Conservation (phyloP, 2,797 vertebrate species). For the Tangara arthus region DNA sequence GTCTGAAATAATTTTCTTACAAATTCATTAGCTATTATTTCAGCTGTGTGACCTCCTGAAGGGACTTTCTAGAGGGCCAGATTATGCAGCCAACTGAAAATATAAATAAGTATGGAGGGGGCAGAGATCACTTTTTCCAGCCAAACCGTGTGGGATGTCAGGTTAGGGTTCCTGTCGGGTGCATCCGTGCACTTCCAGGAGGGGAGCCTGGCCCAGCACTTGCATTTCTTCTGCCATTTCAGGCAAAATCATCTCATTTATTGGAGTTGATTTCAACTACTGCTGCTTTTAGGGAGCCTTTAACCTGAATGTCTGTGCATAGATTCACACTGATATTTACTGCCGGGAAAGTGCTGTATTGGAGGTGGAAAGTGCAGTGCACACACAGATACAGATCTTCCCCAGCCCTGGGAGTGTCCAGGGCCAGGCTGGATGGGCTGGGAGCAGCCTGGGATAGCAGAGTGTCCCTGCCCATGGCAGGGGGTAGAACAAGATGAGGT, state of each 20-base stretch:
- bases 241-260: background rate
- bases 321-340: rapidly evolving
- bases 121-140: slow-evolving; percentile 22
- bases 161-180: slow-evolving; percentile 11
- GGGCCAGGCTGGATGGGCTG: background rate
- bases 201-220: background rate
- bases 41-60: slow-evolving; percentile 65
- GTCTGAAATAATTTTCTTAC: slow-evolving; percentile 31
- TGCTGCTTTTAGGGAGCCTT: background rate
- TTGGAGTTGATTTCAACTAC: background rate
- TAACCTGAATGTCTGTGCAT: background rate
- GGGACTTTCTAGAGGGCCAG: slow-evolving; percentile 40
- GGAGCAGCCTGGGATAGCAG: background rate
- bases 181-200: background rate
- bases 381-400: rapidly evolving
- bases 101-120: slow-evolving; percentile 37
- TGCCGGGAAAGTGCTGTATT: background rate
- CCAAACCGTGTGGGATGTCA: background rate
- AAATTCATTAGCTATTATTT: slow-evolving; percentile 66
- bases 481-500: background rate
- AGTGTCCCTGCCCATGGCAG: background rate
- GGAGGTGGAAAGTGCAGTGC: too few species aligned
- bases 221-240: background rate
- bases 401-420: background rate
- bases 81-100: slow-evolving; percentile 42